phyloP scores from a whole-genome alignment of 2,888 invertebrate genomes.

The Drosophila anomelani region DNA sequence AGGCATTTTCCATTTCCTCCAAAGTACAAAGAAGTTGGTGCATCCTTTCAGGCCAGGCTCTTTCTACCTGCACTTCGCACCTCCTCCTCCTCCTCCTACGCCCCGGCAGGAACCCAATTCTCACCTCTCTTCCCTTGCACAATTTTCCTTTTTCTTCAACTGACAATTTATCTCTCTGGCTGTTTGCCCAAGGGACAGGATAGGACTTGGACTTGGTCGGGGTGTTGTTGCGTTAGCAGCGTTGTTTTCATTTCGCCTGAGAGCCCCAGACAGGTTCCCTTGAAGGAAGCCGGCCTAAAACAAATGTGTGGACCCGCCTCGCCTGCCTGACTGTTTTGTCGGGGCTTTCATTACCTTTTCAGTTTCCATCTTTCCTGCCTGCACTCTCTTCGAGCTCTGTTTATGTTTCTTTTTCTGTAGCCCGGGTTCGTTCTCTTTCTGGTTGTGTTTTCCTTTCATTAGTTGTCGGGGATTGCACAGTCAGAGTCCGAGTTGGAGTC shows the following conservation, averaged over 20 bases:
- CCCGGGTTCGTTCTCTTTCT: slow-evolving; percentile 3
- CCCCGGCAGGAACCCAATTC: slow-evolving; percentile 39
- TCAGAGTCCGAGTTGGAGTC: slow-evolving; percentile 17
- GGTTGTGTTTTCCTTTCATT: slow-evolving; percentile 73
- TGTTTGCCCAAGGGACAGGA: slow-evolving; percentile 64
- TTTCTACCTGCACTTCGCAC: slow-evolving; percentile 35
- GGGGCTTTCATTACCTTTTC: slow-evolving; percentile 66
- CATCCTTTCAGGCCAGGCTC: slow-evolving; percentile 55
- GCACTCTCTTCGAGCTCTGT: slow-evolving; percentile 15
- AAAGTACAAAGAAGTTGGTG: slow-evolving; percentile 56
- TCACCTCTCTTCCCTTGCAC: slow-evolving; percentile 65
- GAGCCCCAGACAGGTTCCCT: slow-evolving; percentile 60
- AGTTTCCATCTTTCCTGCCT: slow-evolving; percentile 46
- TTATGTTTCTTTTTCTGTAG: slow-evolving; percentile 2
- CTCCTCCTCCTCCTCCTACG: slow-evolving; percentile 1
- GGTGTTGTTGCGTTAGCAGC: slow-evolving; percentile 7
- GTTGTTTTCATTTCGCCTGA: slow-evolving; percentile 45
- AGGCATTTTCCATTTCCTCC: slow-evolving; percentile 64
- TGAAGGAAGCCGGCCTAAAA: slow-evolving; percentile 57
- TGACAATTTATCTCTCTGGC: slow-evolving; percentile 72
- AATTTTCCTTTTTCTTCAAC: slow-evolving; percentile 71
- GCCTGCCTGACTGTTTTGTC: slow-evolving; percentile 39
- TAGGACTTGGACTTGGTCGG: slow-evolving; percentile 25
- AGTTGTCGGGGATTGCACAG: slow-evolving; percentile 55
- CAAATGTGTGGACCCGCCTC: slow-evolving; percentile 60